phyloP scores from a whole-genome alignment of 2,797 vertebrate genomes.

The Aulostomus chinensis region DNA sequence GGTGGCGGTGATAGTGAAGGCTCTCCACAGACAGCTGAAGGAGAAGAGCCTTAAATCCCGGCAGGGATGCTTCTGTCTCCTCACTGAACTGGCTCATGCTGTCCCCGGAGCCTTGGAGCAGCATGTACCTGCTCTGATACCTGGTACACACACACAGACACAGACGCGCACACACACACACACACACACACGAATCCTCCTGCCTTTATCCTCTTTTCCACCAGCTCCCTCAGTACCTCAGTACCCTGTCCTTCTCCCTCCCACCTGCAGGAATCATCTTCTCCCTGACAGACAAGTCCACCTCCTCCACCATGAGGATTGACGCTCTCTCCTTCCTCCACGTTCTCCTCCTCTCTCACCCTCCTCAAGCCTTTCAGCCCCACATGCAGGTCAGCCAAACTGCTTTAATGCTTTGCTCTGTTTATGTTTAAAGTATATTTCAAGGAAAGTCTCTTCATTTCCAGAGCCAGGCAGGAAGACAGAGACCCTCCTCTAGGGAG shows the following conservation, averaged over 20 bases:
- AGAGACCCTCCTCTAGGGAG: too few species aligned
- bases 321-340: constrained; percentile 86
- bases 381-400: constrained; percentile 80
- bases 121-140: constrained; percentile 86
- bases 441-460: too few species aligned
- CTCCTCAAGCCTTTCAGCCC: constrained; percentile 86
- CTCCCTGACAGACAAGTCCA: constrained; percentile 83
- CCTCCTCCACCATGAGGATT: constrained; percentile 88
- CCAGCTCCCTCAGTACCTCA: neutral
- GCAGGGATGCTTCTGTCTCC: constrained; percentile 90
- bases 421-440: too few species aligned
- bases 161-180: constrained; percentile 6
- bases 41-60: constrained; percentile 89
- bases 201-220: neutral
- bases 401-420: neutral
- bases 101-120: constrained; percentile 87
- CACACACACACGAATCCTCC: neutral
- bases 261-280: constrained; percentile 79
- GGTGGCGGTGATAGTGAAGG: constrained; percentile 89
- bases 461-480: too few species aligned
- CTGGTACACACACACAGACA: constrained; percentile 78
- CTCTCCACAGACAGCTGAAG: constrained; percentile 89
- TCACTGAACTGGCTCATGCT: constrained; percentile 86
- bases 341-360: constrained; percentile 87
- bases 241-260: neutral